Evolutionary conservation across 2,113 vertebrate species (phyloP).

Genomic region (Laticauda laticaudata): DNA sequence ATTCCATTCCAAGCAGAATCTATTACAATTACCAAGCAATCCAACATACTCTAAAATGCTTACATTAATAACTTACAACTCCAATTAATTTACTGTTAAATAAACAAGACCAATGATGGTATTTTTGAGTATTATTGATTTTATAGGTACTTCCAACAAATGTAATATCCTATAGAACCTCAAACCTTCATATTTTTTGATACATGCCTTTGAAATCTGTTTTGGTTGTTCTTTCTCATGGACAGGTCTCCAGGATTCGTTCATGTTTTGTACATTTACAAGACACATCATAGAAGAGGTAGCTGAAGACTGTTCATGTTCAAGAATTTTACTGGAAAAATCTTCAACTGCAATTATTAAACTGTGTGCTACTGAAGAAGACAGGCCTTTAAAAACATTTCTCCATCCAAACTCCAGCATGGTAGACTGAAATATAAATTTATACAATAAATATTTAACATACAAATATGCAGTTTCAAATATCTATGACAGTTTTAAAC

Average conservation of each 20-base stretch:
- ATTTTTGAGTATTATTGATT: conserved; percentile 59
- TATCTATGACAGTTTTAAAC: background rate
- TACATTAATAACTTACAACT: background rate
- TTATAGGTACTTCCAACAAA: conserved; percentile 58
- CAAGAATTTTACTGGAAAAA: conserved; percentile 79
- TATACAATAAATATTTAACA: conserved; percentile 44
- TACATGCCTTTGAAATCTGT: conserved; percentile 86
- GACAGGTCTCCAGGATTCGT: conserved; percentile 61
- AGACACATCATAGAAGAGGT: conserved; percentile 63
- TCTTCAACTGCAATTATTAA: conserved; percentile 82
- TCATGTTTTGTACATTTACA: conserved; percentile 63
- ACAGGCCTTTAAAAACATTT: conserved; percentile 80
- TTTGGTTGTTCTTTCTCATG: conserved; percentile 80
- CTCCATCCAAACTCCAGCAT: conserved; percentile 87
- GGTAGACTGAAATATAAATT: conserved; percentile 71
- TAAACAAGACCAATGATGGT: conserved; percentile 50
- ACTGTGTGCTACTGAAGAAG: conserved; percentile 80
- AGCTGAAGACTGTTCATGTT: conserved; percentile 74
- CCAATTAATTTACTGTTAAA: conserved; percentile 20
- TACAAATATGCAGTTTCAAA: conserved; percentile 27
- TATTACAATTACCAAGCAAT: background rate
- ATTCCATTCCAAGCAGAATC: background rate
- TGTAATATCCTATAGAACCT: conserved; percentile 35
- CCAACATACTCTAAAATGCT: background rate
- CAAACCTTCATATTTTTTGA: conserved; percentile 58